phyloP scores from a whole-genome alignment of 2,113 vertebrate genomes.

The Poecile atricapillus region DNA sequence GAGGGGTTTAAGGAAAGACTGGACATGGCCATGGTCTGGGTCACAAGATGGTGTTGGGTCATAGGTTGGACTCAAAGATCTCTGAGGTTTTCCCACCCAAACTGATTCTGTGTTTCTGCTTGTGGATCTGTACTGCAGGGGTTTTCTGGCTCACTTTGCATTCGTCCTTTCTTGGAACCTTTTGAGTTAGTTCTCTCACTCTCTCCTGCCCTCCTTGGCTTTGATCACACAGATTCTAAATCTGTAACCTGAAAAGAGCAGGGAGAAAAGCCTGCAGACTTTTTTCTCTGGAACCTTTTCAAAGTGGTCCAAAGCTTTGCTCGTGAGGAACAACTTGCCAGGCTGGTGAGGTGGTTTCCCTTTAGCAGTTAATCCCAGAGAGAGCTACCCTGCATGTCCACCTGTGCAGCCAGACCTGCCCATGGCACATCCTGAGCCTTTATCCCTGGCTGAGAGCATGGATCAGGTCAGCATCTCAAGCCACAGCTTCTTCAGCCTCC shows the following conservation, averaged over 20 bases:
- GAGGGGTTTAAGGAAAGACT: not conserved
- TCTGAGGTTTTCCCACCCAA: not conserved
- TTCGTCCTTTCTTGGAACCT: not conserved
- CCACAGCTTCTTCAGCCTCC: not conserved
- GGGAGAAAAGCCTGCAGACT: not conserved
- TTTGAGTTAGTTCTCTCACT: not conserved
- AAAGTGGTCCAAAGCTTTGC: not conserved
- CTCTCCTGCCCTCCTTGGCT: not conserved
- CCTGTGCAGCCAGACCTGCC: not conserved
- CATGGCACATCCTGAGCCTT: not conserved
- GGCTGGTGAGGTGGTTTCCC: not conserved
- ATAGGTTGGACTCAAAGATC: fast-evolving
- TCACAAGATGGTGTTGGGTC: not conserved
- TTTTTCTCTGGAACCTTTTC: not conserved
- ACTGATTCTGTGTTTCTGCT: not conserved
- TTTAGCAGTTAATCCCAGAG: not conserved
- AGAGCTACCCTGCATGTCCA: not conserved
- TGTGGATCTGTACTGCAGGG: not conserved
- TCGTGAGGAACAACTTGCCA: not conserved
- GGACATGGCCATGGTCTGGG: not conserved
- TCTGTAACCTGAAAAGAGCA: not conserved
- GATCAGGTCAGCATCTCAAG: not conserved
- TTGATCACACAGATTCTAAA: not conserved
- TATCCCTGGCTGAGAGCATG: not conserved
- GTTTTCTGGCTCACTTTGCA: not conserved